These are phyloP conservation scores for Hymenopus coronatus DNA, from an alignment of 2,888 invertebrate genomes.

Conservation along the genomic window DNA sequence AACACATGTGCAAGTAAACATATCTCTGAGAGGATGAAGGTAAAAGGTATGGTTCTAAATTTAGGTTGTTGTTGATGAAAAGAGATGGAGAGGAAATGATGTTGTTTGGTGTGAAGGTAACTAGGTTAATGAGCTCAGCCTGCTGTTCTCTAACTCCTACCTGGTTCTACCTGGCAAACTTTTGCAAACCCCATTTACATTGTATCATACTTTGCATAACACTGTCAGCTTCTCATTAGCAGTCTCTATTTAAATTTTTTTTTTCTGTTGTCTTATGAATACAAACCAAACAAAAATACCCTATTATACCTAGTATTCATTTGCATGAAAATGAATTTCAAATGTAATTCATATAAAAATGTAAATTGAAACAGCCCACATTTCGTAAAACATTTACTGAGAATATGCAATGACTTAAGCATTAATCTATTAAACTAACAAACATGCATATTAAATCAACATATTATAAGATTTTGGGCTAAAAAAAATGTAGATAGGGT, in stretches of 20 bases:
- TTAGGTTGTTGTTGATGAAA: not conserved
- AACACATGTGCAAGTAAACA: not conserved
- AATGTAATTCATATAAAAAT: too few species aligned
- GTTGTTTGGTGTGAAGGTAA: not conserved
- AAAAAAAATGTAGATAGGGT: too few species aligned
- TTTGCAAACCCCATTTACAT: slow-evolving; percentile 13
- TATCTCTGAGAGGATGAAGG: not conserved
- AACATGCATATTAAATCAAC: too few species aligned
- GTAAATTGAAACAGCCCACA: too few species aligned
- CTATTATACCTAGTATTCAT: too few species aligned
- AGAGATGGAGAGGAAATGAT: not conserved
- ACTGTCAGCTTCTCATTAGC: slow-evolving; percentile 8
- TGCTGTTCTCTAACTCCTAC: not conserved
- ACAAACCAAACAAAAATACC: too few species aligned
- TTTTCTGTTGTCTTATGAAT: not conserved
- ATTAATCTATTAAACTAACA: too few species aligned
- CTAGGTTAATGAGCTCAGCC: slow-evolving; percentile 2
- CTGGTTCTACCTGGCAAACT: slow-evolving; percentile 2
- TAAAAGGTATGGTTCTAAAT: not conserved
- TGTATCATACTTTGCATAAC: not conserved
- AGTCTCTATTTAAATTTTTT: not conserved
- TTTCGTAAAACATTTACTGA: too few species aligned
- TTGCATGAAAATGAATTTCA: too few species aligned
- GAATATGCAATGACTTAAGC: too few species aligned
- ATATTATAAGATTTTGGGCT: too few species aligned